Evolutionary conservation across 2,888 invertebrate species (phyloP).

Genomic region (Teleiodes luculella): DNA sequence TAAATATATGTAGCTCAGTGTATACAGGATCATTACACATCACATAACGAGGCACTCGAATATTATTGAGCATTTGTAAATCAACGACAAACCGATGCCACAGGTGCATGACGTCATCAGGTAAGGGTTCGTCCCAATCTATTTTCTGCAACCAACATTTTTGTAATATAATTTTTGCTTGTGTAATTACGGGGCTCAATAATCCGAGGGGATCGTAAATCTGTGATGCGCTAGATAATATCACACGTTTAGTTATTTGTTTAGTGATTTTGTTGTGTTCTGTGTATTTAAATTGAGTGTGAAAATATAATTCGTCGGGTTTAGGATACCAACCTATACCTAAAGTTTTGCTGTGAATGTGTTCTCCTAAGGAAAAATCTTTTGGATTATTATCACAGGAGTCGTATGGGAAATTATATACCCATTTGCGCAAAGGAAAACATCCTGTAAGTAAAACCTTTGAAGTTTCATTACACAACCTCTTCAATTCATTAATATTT

Average conservation of each 20-base stretch:
- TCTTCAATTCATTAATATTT: slow-evolving; percentile 13
- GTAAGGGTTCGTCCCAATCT: no score
- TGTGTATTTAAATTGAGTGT: no score
- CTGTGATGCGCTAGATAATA: no score
- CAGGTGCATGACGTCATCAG: no score
- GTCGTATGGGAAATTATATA: slow-evolving; percentile 12
- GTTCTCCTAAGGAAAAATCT: slow-evolving; percentile 9
- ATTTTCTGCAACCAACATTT: no score
- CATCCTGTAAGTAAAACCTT: slow-evolving; percentile 12
- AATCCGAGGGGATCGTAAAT: no score
- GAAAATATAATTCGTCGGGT: slow-evolving; percentile 17
- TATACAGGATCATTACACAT: background rate
- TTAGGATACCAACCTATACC: slow-evolving; percentile 20
- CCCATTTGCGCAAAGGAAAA: slow-evolving; percentile 20
- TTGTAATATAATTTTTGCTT: no score
- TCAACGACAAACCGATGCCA: slow-evolving; percentile 10
- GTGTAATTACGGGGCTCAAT: no score
- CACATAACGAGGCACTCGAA: slow-evolving; percentile 27
- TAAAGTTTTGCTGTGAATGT: slow-evolving; percentile 20
- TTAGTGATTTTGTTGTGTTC: no score
- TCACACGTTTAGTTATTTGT: no score
- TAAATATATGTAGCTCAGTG: slow-evolving; percentile 26
- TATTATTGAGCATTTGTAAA: slow-evolving; percentile 17
- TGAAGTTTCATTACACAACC: slow-evolving; percentile 1
- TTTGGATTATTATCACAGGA: background rate